These are phyloP conservation scores for Masnerella sp. DNA, from an alignment of 2,888 invertebrate species.

Conservation along the genomic window DNA sequence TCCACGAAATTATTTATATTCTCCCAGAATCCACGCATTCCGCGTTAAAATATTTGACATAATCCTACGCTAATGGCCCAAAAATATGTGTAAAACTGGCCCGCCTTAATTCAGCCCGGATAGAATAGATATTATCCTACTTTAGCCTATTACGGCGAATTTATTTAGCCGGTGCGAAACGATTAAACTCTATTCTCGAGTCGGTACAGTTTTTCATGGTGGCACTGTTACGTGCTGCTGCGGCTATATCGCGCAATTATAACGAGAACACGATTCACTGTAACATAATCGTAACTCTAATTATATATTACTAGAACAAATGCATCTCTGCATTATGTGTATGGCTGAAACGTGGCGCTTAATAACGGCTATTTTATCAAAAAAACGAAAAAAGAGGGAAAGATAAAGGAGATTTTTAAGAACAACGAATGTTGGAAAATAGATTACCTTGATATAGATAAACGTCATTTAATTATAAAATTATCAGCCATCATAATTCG, in stretches of 20 bases:
- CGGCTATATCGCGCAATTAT: constrained; percentile 48
- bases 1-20: constrained; percentile 28
- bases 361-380: constrained; percentile 15
- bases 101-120: constrained; percentile 30
- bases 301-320: constrained; percentile 47
- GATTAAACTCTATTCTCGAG: constrained; percentile 55
- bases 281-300: constrained; percentile 55
- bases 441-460: too few species aligned
- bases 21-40: constrained; percentile 18
- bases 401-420: neutral
- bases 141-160: constrained; percentile 53
- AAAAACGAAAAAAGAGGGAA: constrained; percentile 6
- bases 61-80: constrained; percentile 22
- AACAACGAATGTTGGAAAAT: too few species aligned
- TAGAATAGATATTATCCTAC: constrained; percentile 48
- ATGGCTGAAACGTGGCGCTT: constrained; percentile 24
- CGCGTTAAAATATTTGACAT: constrained; percentile 25
- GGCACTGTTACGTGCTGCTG: constrained; percentile 45
- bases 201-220: constrained; percentile 44
- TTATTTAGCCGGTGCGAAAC: constrained; percentile 47
- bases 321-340: constrained; percentile 31
- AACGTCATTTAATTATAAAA: too few species aligned
- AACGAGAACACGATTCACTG: constrained; percentile 36
- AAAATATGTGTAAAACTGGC: constrained; percentile 46
- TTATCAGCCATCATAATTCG: too few species aligned